Conservation (phyloP, 2,113 vertebrate species). For the Tyrannus savana region DNA sequence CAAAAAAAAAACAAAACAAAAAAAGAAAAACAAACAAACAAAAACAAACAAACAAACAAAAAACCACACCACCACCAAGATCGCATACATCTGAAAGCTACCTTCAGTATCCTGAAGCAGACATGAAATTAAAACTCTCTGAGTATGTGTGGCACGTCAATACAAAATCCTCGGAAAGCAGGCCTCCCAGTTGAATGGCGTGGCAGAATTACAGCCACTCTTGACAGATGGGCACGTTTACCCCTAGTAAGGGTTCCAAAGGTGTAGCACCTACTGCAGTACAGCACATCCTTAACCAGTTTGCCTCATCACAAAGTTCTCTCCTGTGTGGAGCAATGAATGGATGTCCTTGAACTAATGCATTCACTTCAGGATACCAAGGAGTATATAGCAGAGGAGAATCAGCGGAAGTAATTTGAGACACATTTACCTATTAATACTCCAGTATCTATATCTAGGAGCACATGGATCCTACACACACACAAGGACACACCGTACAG, state of each 20-base stretch:
- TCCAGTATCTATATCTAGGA: not conserved
- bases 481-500: not conserved
- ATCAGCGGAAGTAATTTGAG: not conserved
- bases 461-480: not conserved
- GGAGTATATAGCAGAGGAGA: not conserved
- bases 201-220: not conserved
- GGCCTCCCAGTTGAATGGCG: not conserved
- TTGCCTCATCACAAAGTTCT: not conserved
- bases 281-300: not conserved
- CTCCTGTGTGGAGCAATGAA: not conserved
- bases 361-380: not conserved
- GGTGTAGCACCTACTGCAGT: not conserved
- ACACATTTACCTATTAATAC: not conserved
- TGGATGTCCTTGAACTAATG: not conserved
- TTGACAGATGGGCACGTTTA: not conserved
- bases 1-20: too few species aligned
- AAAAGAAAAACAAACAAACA: too few species aligned
- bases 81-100: not conserved
- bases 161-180: not conserved
- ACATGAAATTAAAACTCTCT: not conserved
- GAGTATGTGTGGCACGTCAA: rapidly evolving
- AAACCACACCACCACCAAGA: not conserved
- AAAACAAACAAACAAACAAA: too few species aligned
- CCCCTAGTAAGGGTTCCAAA: not conserved
- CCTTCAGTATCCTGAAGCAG: not conserved